Base-by-base conservation (phyloP, 2,888 invertebrate species). In the Fabriciana adippe region DNA sequence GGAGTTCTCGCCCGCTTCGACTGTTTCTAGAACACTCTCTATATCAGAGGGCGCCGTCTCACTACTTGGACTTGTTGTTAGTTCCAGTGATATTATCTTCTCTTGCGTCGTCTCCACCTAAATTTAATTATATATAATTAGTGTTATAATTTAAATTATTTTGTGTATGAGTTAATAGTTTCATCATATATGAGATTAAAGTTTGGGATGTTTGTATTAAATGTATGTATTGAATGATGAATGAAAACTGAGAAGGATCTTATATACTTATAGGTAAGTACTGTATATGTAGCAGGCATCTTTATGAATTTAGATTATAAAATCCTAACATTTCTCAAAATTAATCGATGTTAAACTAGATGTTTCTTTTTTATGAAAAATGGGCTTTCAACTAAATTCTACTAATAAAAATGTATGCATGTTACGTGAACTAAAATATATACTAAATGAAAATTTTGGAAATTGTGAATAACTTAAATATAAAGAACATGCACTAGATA, bases 31-130 rank as follows among this genome's bases (percentile, higher is more conserved):
- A 79, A 88, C 81, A 35, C 69, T 76, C 78, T 87, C 86, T 71
- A 93, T 73, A 73, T 90, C 80, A 67, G 89, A 76, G 51, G 93
- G 89, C 68, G 94, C 93, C 31, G 94, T 93, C 77, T 94, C 94
- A 69, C 94, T 94, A 78, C 94, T 84, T 75, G 94, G 92, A 89
- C 94, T 92, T 84, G 94, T 95, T 72, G 96, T 96, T 83, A 97
- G 90, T 90, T 97, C 97, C 88, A 97, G 90, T 68, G 97, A 97
- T 89, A 97, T 97, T 78, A 97, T 97, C 93, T 97, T 97, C 91
- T 97, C 97, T 90, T 96, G 96, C 73, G 97, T 95, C 72, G 97
- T 97, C 94, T 97, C 97, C 87, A 97, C 97, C 97, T 96, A 72
- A 67, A 71, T 61, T 67, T 55, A n/a, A 18, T 51, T 50, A 8